A percentile compares a stretch with the other conserved stretches of the same genome.
Evolutionary conservation across 1,140 invertebrate species (phyloP).

Genomic region (Diabrotica virgifera): DNA sequence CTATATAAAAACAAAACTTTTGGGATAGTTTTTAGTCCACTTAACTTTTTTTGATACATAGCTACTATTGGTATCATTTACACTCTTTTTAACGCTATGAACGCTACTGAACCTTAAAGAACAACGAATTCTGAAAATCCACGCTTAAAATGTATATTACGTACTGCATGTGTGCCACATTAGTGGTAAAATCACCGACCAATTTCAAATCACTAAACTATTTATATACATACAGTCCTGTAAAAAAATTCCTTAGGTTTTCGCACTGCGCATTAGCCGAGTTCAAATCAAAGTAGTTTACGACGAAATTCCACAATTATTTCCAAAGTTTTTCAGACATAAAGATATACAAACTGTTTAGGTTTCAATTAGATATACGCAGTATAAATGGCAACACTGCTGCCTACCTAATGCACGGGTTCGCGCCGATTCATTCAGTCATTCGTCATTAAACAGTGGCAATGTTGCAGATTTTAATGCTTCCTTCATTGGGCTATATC

Average conservation of each 20-base stretch:
- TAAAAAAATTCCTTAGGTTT: conserved; percentile 22
- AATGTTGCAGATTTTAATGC: too few relatives aligned
- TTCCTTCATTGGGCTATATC: too few relatives aligned
- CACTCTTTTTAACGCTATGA: background rate
- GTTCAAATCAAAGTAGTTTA: too few relatives aligned
- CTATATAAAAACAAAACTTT: conserved; percentile 6
- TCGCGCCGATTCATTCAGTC: too few relatives aligned
- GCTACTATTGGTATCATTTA: background rate
- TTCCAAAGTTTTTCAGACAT: background rate
- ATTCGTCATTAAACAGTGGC: too few relatives aligned
- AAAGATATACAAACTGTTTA: background rate
- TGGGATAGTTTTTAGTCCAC: background rate
- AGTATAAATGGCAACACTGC: too few relatives aligned
- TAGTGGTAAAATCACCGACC: conserved; percentile 36
- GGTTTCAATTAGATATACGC: too few relatives aligned
- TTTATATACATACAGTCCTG: conserved; percentile 21
- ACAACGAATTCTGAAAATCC: conserved; percentile 28
- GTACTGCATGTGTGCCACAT: conserved; percentile 14
- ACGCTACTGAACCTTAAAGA: background rate
- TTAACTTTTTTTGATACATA: background rate
- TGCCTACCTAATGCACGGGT: too few relatives aligned
- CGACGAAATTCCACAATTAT: too few relatives aligned
- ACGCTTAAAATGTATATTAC: conserved; percentile 5
- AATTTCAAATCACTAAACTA: conserved; percentile 36
- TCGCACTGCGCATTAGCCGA: conserved; percentile 23